Evolutionary conservation across 2,888 invertebrate species (phyloP), one percentile per base, ranked within the genome.

Genomic region (Tetragonula carbonaria): DNA sequence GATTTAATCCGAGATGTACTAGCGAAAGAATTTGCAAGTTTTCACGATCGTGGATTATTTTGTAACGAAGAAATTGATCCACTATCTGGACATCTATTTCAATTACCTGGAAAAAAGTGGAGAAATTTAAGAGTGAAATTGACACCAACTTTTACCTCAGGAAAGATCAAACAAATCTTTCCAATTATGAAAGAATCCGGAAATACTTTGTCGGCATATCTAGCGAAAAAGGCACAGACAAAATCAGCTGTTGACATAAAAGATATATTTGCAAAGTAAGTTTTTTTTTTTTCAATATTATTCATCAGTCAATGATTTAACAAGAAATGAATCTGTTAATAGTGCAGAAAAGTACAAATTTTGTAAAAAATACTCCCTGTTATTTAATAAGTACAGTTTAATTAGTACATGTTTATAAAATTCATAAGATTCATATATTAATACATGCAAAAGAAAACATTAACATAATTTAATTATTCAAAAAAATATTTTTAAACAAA

Each of bases 101-200:
- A 89, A 0, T 70, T 93, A 33, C 79, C 90, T 13, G 95, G 95
- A 0, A 84, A 90, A 14, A 92, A 91, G 62, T 95, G 95, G 95
- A 93, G 91, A 63, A 90, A 91, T 77, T 82, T 95, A n/a, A 90
- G 95, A 4, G 86, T 91, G 21, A 95, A 94, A 81, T 82, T 95
- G n/a, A 93, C 93, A 4, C 94, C 95, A n/a, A 93, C 94, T 6
- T 95, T 95, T 80, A 95, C 95, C 0, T 92, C 94, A 0, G 94
- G 94, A 16, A 95, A 94, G 81, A 91, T 95, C 87, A 95, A 94
- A 78, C 89, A 90, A 74, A 93, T 95, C 92, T 94, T 93, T 53
- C 82, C 88, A 2, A 84, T 91, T 1, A 78, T 94, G 18, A 87
- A 87, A n/a, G 91, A 92, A 2, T 88, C 90, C 45, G 92, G 92